Percentiles rank a stretch among this genome's conserved stretches.
Conservation (phyloP, 2,113 vertebrate species). For the Octodon degus region DNA sequence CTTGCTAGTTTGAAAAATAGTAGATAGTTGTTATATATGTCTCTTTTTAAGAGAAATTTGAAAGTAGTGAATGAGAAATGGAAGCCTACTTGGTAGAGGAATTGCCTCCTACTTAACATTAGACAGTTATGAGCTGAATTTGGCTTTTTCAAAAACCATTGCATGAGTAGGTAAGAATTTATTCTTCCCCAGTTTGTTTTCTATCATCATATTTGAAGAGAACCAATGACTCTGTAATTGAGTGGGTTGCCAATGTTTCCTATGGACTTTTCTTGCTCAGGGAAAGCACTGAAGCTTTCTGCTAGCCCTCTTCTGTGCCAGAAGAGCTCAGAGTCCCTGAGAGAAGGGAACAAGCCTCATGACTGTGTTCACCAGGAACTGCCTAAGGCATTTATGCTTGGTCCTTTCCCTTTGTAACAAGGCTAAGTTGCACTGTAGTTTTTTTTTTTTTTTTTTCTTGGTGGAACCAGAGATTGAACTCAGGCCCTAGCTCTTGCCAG, state of each 20-base stretch:
- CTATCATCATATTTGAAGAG: background rate
- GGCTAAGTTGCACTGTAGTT: too few relatives aligned
- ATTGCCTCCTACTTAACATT: conserved; percentile 8
- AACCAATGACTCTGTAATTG: background rate
- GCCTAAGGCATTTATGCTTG: too few relatives aligned
- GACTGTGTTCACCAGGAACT: background rate
- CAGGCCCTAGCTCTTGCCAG: too few relatives aligned
- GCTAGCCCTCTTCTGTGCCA: background rate
- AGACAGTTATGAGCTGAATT: background rate
- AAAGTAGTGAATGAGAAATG: conserved; percentile 34
- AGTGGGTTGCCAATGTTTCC: background rate
- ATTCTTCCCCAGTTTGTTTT: background rate
- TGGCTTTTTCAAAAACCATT: conserved; percentile 1
- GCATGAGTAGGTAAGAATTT: background rate
- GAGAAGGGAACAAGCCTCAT: too few relatives aligned
- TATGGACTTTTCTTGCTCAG: background rate
- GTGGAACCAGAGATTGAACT: too few relatives aligned
- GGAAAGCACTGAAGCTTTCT: background rate
- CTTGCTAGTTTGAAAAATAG: conserved; percentile 35
- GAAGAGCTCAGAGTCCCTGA: background rate
- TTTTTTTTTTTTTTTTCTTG: too few relatives aligned
- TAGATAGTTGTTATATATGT: conserved; percentile 49
- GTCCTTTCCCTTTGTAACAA: background rate
- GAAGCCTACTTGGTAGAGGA: background rate
- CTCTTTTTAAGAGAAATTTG: conserved; percentile 45